Percentiles rank a stretch among this genome's conserved stretches.
Evolutionary conservation across 35 echinoderm and acorn worm genomes (phyloP).

Genomic region (Heliocidaris erythrogramma): DNA sequence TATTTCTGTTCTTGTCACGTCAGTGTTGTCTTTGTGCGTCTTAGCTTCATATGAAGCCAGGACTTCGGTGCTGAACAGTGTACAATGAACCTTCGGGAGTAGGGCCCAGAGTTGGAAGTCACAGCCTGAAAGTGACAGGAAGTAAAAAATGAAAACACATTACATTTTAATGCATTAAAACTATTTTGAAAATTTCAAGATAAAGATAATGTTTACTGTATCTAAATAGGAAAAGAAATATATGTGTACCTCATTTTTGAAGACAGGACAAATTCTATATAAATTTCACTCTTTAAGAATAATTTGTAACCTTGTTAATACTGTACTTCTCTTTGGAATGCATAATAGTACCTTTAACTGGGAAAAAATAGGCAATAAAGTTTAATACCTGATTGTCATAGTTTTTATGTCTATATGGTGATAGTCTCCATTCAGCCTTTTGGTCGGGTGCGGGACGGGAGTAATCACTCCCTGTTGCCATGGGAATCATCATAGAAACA

Average conservation of each 20-base stretch:
- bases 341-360: no score
- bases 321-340: no score
- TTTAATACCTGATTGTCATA: constrained; percentile 67
- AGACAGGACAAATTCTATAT: neutral
- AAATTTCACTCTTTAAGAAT: neutral
- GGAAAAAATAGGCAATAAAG: no score
- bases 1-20: neutral
- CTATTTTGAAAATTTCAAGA: neutral
- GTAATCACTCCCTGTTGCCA: neutral
- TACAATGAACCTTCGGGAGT: constrained; percentile 81
- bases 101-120: constrained; percentile 70
- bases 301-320: no score
- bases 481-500: constrained; percentile 11
- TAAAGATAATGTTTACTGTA: neutral
- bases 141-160: constrained; percentile 34
- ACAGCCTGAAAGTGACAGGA: constrained; percentile 53
- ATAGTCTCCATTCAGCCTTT: constrained; percentile 71
- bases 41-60: constrained; percentile 87
- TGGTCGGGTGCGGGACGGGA: neutral
- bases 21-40: constrained; percentile 46
- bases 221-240: neutral
- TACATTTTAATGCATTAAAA: neutral
- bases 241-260: neutral
- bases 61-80: constrained; percentile 82
- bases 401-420: constrained; percentile 70